Percentiles rank a stretch among this genome's conserved stretches.
Evolutionary conservation across 2,113 vertebrate species (phyloP).

Genomic region (Tauraco erythrolophus): DNA sequence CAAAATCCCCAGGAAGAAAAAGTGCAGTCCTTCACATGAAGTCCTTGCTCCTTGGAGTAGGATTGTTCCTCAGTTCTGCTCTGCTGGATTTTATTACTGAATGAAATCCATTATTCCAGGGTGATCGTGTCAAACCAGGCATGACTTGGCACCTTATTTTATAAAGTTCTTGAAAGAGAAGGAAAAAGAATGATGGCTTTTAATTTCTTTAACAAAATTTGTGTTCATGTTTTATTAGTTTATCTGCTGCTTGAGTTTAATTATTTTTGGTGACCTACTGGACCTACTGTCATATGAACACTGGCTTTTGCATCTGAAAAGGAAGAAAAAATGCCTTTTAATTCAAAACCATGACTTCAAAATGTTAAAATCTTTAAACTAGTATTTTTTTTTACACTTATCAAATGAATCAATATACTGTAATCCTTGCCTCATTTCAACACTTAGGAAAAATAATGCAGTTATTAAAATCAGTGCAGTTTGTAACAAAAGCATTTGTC

Average conservation of each 20-base stretch:
- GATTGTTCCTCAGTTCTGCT: background rate
- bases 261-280: background rate
- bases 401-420: background rate
- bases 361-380: background rate
- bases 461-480: background rate
- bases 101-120: background rate
- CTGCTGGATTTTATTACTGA: background rate
- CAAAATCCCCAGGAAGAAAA: background rate
- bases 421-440: background rate
- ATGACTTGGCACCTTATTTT: background rate
- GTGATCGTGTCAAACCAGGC: background rate
- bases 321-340: background rate
- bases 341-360: constrained; percentile 9
- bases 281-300: background rate
- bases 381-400: constrained; percentile 1
- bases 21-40: background rate
- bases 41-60: background rate
- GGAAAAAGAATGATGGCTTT: background rate
- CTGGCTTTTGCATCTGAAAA: background rate
- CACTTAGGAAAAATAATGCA: background rate
- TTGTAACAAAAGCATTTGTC: constrained; percentile 16
- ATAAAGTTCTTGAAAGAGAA: background rate
- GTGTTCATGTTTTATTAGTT: background rate
- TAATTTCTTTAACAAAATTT: background rate
- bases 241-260: background rate